Base-by-base conservation (phyloP, 2,113 vertebrate genomes). In the Lasiurus cinereus region DNA sequence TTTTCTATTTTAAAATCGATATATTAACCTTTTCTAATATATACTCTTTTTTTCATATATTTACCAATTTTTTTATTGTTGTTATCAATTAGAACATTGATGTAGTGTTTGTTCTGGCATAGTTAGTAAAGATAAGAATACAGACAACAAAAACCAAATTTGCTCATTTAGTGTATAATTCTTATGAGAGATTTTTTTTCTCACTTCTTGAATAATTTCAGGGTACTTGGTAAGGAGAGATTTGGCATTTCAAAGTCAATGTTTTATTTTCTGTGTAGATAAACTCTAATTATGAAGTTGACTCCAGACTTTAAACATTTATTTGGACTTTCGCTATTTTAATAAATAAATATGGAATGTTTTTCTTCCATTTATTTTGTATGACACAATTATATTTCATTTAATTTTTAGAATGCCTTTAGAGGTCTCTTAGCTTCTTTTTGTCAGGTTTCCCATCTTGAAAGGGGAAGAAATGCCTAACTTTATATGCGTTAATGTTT, bases 261-360 rank as follows among this genome's bases (percentile, higher is more conserved):
- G 70, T 70, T 92, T 95, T 66, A 88, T 90, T 87, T 83, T 85
- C 18, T 19, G 14, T 54, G 8, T 72, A 83, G 10, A 48, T 82
- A 62, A 62, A 50, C 4, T 88, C 5, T 89, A 83, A 74, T 88
- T 48, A 84, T 31, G 74, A 76, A 88, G 29, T 9, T 85, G 50
- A 70, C 2, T 87, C 3, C 5, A 83, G 29, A 48, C 3, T 16
- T 43, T 72, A 66, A 92, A 22, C 1, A 79, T 72, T 89, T 56
- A 59, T 67, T 80, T 91, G n/a, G 3, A 66, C 0, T 69, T 59
- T 43, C 66, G 66, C 66, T 0, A 82, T 88, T 84, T 93, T 77
- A 76, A 50, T 54, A 77, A 73, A 48, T 43, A 72, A 19, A 77
- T 83, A 2, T 12, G n/a, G 10, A 66, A 66, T 83, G 2, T 14